Conservation (phyloP, 2,797 vertebrate genomes). For the Nannoperca obscura region DNA sequence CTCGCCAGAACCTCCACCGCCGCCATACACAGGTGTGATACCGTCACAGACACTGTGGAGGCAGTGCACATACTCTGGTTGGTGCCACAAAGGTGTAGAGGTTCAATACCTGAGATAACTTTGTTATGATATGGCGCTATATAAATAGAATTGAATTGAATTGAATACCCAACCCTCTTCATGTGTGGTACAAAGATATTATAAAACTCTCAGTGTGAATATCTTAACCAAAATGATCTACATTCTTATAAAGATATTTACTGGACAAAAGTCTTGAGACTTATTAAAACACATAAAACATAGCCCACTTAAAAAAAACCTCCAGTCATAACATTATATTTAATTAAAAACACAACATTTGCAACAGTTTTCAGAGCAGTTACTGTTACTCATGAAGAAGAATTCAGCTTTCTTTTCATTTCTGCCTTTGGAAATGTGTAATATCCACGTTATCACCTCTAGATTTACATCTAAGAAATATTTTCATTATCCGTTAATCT, state of each 20-base stretch:
- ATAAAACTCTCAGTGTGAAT: not conserved
- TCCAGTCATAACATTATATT: not conserved
- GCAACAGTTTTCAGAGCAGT: not conserved
- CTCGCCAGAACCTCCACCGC: conserved; percentile 19
- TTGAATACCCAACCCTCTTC: not conserved
- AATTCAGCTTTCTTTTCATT: not conserved
- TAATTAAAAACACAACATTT: not conserved
- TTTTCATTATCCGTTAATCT: not conserved
- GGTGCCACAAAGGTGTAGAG: not conserved
- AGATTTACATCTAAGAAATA: not conserved
- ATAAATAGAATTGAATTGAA: too few relatives aligned
- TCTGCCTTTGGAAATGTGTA: not conserved
- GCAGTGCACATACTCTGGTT: not conserved
- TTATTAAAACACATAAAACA: not conserved
- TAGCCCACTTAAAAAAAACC: not conserved
- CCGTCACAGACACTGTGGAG: not conserved
- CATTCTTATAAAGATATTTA: not conserved
- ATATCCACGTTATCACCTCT: not conserved
- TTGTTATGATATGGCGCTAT: too few relatives aligned
- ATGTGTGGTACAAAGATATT: not conserved
- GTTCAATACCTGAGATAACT: too few relatives aligned
- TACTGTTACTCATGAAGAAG: not conserved
- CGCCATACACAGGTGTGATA: conserved; percentile 55
- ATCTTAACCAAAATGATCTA: not conserved
- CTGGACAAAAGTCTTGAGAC: not conserved